Percentiles rank a stretch among this genome's conserved stretches.
Evolutionary conservation across 1,140 invertebrate genomes (phyloP).

Genomic region (Pogonomyrmex californicus): DNA sequence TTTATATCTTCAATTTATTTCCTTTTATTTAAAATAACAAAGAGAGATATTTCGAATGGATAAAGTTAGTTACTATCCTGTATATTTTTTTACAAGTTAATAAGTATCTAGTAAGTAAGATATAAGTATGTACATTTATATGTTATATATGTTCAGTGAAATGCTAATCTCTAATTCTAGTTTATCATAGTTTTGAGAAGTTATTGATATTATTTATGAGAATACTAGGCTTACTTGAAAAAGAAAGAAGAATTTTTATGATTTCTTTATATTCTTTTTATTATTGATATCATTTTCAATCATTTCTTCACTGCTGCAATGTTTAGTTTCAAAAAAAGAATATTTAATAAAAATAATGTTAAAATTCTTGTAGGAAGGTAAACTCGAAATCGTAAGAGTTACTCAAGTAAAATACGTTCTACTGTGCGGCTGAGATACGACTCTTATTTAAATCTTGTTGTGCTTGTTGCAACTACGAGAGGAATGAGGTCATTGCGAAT

Average conservation of each 20-base stretch:
- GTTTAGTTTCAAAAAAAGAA: not conserved
- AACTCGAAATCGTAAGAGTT: constrained; percentile 25
- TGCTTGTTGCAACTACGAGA: not conserved
- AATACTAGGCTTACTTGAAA: not conserved
- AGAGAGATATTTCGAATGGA: too few relatives aligned
- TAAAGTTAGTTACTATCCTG: too few relatives aligned
- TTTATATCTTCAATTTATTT: too few relatives aligned
- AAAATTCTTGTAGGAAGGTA: constrained; percentile 11
- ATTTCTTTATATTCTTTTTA: not conserved
- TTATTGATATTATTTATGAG: constrained; percentile 11
- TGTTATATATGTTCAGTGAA: not conserved
- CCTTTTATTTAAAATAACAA: too few relatives aligned
- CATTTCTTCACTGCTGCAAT: not conserved
- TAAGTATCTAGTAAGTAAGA: not conserved
- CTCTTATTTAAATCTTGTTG: constrained; percentile 54
- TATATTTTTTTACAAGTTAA: not conserved
- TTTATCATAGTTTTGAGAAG: not conserved
- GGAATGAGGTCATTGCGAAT: constrained; percentile 32
- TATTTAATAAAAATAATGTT: not conserved
- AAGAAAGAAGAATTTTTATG: not conserved
- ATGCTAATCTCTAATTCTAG: constrained; percentile 2
- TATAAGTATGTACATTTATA: constrained; percentile 2
- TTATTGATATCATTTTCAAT: not conserved
- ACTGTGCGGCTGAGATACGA: constrained; percentile 23
- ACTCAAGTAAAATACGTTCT: constrained; percentile 24